Conservation (phyloP, 1,140 invertebrate species). For the Penaeus chinensis region DNA sequence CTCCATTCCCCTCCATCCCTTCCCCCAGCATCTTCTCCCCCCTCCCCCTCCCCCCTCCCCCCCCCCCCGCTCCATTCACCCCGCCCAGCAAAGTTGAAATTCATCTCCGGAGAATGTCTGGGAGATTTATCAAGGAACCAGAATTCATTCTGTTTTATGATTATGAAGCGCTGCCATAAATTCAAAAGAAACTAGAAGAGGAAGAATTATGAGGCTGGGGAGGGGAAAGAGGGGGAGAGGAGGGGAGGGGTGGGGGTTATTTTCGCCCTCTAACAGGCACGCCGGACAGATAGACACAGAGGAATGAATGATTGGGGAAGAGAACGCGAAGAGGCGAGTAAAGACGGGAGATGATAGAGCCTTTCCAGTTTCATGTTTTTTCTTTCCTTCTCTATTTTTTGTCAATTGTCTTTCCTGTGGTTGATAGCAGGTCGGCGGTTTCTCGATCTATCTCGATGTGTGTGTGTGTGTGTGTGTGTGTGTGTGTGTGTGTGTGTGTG, state of each 20-base stretch:
- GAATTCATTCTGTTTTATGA: conserved; percentile 60
- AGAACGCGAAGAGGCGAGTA: neutral
- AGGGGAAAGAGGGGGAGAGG: neutral
- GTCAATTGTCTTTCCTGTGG: too few relatives aligned
- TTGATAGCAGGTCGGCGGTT: too few relatives aligned
- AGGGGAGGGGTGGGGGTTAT: neutral
- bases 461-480: too few relatives aligned
- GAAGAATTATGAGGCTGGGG: conserved; percentile 46
- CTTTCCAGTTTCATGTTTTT: too few relatives aligned
- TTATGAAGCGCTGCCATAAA: conserved; percentile 50
- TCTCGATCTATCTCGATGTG: too few relatives aligned
- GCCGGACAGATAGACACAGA: conserved; percentile 5
- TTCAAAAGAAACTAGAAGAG: conserved; percentile 28
- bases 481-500: too few relatives aligned
- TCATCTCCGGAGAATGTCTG: conserved; percentile 13
- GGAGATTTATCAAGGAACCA: conserved; percentile 54
- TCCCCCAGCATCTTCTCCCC: too few relatives aligned
- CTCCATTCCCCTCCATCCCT: too few relatives aligned
- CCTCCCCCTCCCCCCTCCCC: too few relatives aligned
- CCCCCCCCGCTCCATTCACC: too few relatives aligned
- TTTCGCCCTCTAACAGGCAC: neutral
- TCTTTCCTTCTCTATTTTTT: neutral
- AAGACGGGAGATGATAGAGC: neutral
- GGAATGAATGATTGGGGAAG: neutral
- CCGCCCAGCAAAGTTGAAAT: neutral